Evolutionary conservation across 2,797 vertebrate species (phyloP).

Genomic region (Esox lucius): DNA sequence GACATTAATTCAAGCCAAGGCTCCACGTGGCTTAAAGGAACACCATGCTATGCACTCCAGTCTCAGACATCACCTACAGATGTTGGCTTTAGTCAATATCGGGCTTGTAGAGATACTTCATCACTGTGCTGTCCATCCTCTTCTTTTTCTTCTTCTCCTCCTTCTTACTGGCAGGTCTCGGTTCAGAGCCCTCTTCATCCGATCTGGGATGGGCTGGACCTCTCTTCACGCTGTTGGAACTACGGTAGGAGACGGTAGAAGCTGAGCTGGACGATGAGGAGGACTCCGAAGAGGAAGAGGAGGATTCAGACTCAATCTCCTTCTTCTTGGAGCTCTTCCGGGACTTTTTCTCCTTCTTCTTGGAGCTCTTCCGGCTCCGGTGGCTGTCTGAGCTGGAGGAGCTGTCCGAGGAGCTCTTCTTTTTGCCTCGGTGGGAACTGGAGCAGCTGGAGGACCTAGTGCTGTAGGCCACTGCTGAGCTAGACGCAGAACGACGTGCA

Average conservation of each 20-base stretch:
- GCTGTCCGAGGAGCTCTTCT: slow-evolving; percentile 63
- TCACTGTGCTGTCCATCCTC: slow-evolving; percentile 90
- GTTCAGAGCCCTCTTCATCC: slow-evolving; percentile 22
- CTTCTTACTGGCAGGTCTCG: slow-evolving; percentile 71
- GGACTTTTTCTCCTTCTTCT: slow-evolving; percentile 78
- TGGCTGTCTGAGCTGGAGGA: slow-evolving; percentile 77
- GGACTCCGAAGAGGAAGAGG: slow-evolving; percentile 73
- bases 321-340: slow-evolving; percentile 81
- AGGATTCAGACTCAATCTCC: slow-evolving; percentile 68
- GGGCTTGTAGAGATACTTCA: slow-evolving; percentile 95
- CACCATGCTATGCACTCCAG: slow-evolving; percentile 69
- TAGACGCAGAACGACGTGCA: slow-evolving; percentile 81
- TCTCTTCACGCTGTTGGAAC: slow-evolving; percentile 88
- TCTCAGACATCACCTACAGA: slow-evolving; percentile 79
- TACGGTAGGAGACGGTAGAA: slow-evolving; percentile 88
- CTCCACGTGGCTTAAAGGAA: slow-evolving; percentile 57
- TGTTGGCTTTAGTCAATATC: slow-evolving; percentile 87
- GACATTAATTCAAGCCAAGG: slow-evolving; percentile 17
- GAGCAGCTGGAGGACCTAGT: slow-evolving; percentile 65
- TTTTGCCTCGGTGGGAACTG: slow-evolving; percentile 67
- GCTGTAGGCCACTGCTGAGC: slow-evolving; percentile 77
- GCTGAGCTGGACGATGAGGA: slow-evolving; percentile 77
- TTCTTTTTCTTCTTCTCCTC: slow-evolving; percentile 86
- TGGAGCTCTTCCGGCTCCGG: slow-evolving; percentile 68
- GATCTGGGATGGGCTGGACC: slow-evolving; percentile 54